phyloP scores from a whole-genome alignment of 1,140 invertebrate species.

The Solenopsis invicta region DNA sequence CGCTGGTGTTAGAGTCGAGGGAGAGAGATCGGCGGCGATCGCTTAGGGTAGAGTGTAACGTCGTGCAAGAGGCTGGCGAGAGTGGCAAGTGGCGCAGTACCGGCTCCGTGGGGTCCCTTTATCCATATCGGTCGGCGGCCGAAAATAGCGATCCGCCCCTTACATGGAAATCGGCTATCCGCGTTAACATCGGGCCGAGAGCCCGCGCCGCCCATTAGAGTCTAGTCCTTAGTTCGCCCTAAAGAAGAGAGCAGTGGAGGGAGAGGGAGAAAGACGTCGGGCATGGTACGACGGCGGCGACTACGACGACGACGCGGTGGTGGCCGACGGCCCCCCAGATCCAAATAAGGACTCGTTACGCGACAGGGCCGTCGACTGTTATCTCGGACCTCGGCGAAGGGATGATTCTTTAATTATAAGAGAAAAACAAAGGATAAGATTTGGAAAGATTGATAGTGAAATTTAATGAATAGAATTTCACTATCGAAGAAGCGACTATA shows the following conservation, averaged over 20 bases:
- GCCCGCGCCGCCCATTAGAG: slow-evolving; percentile 61
- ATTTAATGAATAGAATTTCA: neutral
- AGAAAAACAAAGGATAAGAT: neutral
- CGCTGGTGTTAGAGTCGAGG: slow-evolving; percentile 59
- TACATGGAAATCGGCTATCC: slow-evolving; percentile 82
- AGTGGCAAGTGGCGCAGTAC: slow-evolving; percentile 81
- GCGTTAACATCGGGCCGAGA: slow-evolving; percentile 71
- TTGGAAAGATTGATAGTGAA: neutral
- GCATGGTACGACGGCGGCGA: slow-evolving; percentile 66
- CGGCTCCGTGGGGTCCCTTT: slow-evolving; percentile 82
- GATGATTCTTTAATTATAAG: neutral
- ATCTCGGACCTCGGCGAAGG: neutral
- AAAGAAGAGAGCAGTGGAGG: slow-evolving; percentile 62
- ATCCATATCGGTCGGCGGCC: slow-evolving; percentile 83
- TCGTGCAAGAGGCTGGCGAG: slow-evolving; percentile 78
- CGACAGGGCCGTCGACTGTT: slow-evolving; percentile 66
- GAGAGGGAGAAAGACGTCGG: slow-evolving; percentile 61
- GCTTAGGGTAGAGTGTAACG: slow-evolving; percentile 75
- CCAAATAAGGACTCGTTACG: slow-evolving; percentile 85
- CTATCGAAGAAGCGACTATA: neutral
- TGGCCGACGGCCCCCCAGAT: slow-evolving; percentile 81
- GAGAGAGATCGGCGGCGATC: slow-evolving; percentile 77
- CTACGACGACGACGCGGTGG: slow-evolving; percentile 56
- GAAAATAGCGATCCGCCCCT: slow-evolving; percentile 84
- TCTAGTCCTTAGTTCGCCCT: slow-evolving; percentile 73